Evolutionary conservation across 2,113 vertebrate genomes (phyloP), one percentile per base, ranked within the genome.

Genomic region (Mola mola): DNA sequence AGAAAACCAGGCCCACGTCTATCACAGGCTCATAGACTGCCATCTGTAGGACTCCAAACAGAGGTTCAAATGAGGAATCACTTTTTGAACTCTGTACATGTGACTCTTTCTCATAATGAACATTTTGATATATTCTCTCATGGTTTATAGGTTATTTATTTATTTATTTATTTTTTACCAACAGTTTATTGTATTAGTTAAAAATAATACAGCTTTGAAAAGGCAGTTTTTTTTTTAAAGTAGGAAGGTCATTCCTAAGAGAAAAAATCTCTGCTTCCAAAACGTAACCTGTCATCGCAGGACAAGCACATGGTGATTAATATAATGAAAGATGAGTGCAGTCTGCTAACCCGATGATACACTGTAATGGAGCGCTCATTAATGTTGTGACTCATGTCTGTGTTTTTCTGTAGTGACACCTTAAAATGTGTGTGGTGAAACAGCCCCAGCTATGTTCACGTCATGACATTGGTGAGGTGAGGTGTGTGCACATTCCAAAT

Each of bases 41-140:
- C 88, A 81, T 80, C 91, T 92, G 86, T 81, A 85, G 91, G 89
- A 70, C 69, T 62, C 17, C 29, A 74, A 37, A 82, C 62, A 65
- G 79, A 78, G 83, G 71, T 85, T 80, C 63, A 81, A 85, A 87
- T 53, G 29, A 55, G 53, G 16, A 37, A 13, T 6, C 36, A 44
- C 19, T 22, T 13, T 42, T 60, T 19, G 33, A 36, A 36, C 33
- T 36, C 2, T 36, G n/a, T n/a, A n/a, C n/a, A n/a, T n/a, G n/a
- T n/a, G n/a, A n/a, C n/a, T n/a, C n/a, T 36, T 15, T 1, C 11
- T 19, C 0, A 19, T 25, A 48, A 33, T 4, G 55, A 38, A 29
- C 6, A 47, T 21, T 40, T 42, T 2, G 12, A 46, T 15, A 22
- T 41, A 15, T 12, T 29, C 12, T 26, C 3, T 25, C 2, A 20